Base-by-base conservation (phyloP, 2,888 invertebrate species). In the Idaea aversata region DNA sequence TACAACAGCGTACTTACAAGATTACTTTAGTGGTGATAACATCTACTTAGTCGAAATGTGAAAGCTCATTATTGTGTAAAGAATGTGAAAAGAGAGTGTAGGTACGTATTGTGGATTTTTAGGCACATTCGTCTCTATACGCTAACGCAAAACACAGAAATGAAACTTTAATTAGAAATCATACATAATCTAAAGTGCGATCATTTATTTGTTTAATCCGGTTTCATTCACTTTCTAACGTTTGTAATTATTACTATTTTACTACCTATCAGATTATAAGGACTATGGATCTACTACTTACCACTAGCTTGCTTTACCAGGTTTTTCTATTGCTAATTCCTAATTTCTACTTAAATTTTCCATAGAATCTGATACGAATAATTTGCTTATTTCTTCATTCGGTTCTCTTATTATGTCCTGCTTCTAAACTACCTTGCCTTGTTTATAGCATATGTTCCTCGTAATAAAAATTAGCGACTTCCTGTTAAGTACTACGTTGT, bases 41-140 rank as follows among this genome's bases (percentile, higher is more conserved):
- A 72, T 74, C 72, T 72, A 59, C 34, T 16, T 59, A 65, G 64
- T 63, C 61, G 71, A 74, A 71, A 72, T 71, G 71, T 70, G 68
- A 70, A 71, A 72, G 72, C 70, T 71, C 59, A 59, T 59, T 59
- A 59, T 59, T 70, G 72, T 71, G 70, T 70, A 69, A 72, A 71
- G 72, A 74, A 66, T 72, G 69, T 64, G 70, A 69, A 64, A 67
- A 68, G 70, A 74, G 69, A 69, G 59, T 34, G 59, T 15, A 67
- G 63, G 69, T 69, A 61, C 62, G 65, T 65, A 65, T 66, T 67
- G 67, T 67, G 65, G 63, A 65, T 61, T 69, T 67, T 69, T 65
- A 36, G 61, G 63, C 61, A 58, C 16, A 16, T 58, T 58, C 16
- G n/a, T 16, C 58, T 58, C n/a, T 16, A 16, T 58, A 58, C 58